Evolutionary conservation across 1,140 invertebrate genomes (phyloP), one percentile per base, ranked within the genome.

Genomic region (Maconellicoccus hirsutus): DNA sequence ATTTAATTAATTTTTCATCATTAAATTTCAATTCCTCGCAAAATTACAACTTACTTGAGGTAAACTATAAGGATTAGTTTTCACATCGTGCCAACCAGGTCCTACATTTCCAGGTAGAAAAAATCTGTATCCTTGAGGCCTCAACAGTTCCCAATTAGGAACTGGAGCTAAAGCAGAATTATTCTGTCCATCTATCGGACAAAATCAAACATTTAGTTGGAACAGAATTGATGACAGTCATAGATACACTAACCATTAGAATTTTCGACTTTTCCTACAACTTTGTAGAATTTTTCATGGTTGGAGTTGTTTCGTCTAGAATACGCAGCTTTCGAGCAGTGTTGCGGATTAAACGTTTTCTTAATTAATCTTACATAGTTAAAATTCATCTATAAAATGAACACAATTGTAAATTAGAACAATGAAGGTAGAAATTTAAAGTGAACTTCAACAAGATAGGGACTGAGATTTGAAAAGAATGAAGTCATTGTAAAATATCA

Each of bases 51-150:
- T 8, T 66, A 8, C 79, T 78, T 16, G 77, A 77, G 33, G 70
- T 73, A 80, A 79, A 12, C 79, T 76, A 63, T 78, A 77, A n/a
- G 80, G 77, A 2, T 81, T 83, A 0, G 81, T 81, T 1, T 80
- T 79, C 38, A 79, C 79, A 73, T 84, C 80, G 61, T 83, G 78
- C 82, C 84, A 85, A 1, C 84, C 83, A n/a, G 85, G 82, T 0
- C 88, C 89, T 0, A 86, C 81, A 59, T 83, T 83, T 66, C 89
- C 87, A 42, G 88, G 89, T 42, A 91, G 78, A 73, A 85, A 86
- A 77, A 90, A 87, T 59, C 88, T 80, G 73, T 84, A 85, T 63
- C 88, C 87, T 69, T 81, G 78, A 0, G 84, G 83, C 29, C 84
- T 84, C 25, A 90, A 77, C 16, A 87, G 74, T 73, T 86, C 84